Conservation (phyloP, 2,888 invertebrate genomes). For the Ischnus inquisitorius region DNA sequence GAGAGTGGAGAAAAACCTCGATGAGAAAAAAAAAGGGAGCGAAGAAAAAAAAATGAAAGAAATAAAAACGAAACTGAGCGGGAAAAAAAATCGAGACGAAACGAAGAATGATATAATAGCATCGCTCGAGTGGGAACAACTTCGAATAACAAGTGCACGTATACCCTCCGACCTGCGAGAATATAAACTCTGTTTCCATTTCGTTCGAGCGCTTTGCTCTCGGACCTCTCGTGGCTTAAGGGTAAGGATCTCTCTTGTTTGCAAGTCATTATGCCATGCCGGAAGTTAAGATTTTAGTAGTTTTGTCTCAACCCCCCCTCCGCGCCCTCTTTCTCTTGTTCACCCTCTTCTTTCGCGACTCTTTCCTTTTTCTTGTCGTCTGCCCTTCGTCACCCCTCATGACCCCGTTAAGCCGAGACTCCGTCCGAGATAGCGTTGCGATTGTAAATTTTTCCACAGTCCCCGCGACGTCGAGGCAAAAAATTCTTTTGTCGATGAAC, state of each 20-base stretch:
- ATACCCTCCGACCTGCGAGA: constrained; percentile 25
- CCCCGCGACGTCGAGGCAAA: constrained; percentile 19
- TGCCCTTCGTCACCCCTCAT: neutral
- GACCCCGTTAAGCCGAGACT: constrained; percentile 33
- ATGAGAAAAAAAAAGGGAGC: constrained; percentile 35
- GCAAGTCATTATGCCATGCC: constrained; percentile 82
- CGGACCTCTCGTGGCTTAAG: constrained; percentile 37
- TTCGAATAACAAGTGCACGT: constrained; percentile 32
- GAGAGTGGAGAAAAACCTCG: constrained; percentile 27
- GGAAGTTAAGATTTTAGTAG: constrained; percentile 73
- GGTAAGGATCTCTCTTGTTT: constrained; percentile 78
- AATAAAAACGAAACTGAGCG: constrained; percentile 53
- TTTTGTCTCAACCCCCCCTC: constrained; percentile 50
- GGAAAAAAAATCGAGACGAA: constrained; percentile 65
- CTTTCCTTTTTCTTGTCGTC: neutral
- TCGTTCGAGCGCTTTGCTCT: constrained; percentile 2
- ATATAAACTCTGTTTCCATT: constrained; percentile 25
- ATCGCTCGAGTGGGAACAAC: neutral
- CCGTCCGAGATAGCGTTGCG: neutral
- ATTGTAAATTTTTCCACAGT: neutral
- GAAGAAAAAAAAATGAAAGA: constrained; percentile 5
- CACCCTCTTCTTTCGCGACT: constrained; percentile 1
- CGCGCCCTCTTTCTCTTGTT: constrained; percentile 34
- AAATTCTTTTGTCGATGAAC: constrained; percentile 25
- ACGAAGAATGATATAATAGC: constrained; percentile 21